Percentiles rank a stretch among this genome's conserved stretches.
Evolutionary conservation across 2,797 vertebrate genomes (phyloP).

Genomic region (Lagorchestes hirsutus): DNA sequence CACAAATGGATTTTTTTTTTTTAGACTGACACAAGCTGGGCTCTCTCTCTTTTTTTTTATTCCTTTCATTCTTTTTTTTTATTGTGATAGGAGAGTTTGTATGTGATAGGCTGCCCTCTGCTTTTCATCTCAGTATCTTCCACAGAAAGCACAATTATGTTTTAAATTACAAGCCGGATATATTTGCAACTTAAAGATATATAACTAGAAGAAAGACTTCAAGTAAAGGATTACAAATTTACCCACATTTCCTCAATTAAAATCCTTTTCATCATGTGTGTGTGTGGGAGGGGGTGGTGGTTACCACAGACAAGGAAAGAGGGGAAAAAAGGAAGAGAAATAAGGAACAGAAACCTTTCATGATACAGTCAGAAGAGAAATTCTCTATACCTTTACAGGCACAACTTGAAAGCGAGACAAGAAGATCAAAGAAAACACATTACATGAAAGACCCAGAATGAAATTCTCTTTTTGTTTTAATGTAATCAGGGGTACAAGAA

Average conservation of each 20-base stretch:
- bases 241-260: constrained; percentile 88
- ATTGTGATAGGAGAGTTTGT: constrained; percentile 80
- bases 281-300: constrained; percentile 57
- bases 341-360: constrained; percentile 74
- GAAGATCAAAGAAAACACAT: constrained; percentile 80
- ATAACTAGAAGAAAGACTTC: constrained; percentile 84
- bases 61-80: constrained; percentile 47
- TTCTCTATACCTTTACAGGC: constrained; percentile 68
- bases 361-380: constrained; percentile 76
- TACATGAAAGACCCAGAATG: constrained; percentile 64
- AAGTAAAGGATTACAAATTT: constrained; percentile 83
- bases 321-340: constrained; percentile 63
- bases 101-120: constrained; percentile 88
- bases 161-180: constrained; percentile 86
- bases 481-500: not conserved
- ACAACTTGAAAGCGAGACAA: constrained; percentile 62
- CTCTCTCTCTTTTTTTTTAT: constrained; percentile 61
- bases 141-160: constrained; percentile 86
- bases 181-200: constrained; percentile 87
- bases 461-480: constrained; percentile 67
- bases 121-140: constrained; percentile 88
- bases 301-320: constrained; percentile 61
- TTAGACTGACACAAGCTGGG: constrained; percentile 85
- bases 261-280: constrained; percentile 80
- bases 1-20: constrained; percentile 92